Evolutionary conservation across 2,888 invertebrate species (phyloP).

Genomic region (Rotaria magnacalcarata): DNA sequence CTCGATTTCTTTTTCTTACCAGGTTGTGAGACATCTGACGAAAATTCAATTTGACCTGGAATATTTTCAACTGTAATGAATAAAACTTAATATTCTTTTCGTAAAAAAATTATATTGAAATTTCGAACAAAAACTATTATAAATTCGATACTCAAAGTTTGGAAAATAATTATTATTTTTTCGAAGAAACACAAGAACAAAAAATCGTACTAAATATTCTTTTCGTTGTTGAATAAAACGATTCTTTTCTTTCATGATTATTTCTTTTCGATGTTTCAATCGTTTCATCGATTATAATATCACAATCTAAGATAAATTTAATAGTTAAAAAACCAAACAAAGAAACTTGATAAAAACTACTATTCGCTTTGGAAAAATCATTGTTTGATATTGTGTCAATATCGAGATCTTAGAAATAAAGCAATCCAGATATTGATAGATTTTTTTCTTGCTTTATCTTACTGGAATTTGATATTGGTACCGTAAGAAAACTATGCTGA

Average conservation of each 20-base stretch:
- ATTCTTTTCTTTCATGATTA: not conserved
- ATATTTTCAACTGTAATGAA: not conserved
- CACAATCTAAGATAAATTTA: not conserved
- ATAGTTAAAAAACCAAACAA: not conserved
- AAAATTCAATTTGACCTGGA: not conserved
- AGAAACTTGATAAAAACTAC: not conserved
- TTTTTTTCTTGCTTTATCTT: not conserved
- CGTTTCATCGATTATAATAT: not conserved
- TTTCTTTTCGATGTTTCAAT: not conserved
- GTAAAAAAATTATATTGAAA: too few relatives aligned
- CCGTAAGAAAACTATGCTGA: too few relatives aligned
- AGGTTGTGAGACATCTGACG: not conserved
- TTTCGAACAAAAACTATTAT: too few relatives aligned
- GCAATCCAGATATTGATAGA: too few relatives aligned
- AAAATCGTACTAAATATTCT: not conserved
- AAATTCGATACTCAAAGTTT: not conserved
- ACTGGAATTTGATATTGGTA: not conserved
- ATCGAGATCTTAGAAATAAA: not conserved
- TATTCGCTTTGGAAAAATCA: not conserved
- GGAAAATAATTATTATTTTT: not conserved
- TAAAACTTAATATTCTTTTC: not conserved
- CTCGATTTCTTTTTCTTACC: not conserved
- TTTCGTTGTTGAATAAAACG: not conserved
- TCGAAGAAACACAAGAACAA: not conserved
- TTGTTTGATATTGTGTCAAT: not conserved